Evolutionary conservation across 1,140 invertebrate genomes (phyloP), one percentile per base, ranked within the genome.

Genomic region (Pteromalus puparum): DNA sequence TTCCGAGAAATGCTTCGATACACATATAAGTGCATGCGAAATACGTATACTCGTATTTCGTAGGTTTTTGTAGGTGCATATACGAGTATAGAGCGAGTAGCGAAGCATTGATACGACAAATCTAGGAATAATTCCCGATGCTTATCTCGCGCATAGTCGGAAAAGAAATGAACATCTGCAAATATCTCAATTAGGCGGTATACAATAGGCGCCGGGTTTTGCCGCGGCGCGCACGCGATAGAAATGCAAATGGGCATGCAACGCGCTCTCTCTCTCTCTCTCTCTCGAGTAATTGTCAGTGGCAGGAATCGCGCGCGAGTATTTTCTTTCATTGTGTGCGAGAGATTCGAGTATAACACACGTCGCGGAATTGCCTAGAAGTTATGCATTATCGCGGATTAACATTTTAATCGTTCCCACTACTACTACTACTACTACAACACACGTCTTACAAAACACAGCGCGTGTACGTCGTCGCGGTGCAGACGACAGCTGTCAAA

Each of bases 401-500:
- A 82, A 28, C 81, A 75, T 75, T 82, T 82, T 82, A 65, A 74
- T 67, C 30, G 75, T 75, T 82, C 70, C 75, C 81, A 21, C 68
- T 12, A 61, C 70, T 7, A 34, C 13, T 74, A 5, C 68, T 12
- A 61, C 70, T 7, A 34, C 13, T 74, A 5, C n/a, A n/a, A n/a
- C n/a, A n/a, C 42, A 24, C 30, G 7, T 61, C 46, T 48, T 30
- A 4, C 7, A 61, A 61, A 7, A n/a, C 53, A 7, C 15, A 15
- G 21, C 28, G 9, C 26, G 1, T 26, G 68, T 24, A 34, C 24
- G 34, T 68, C 24, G 34, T 68, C 83, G 85, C 80, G 81, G 85
- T 92, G 92, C 89, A 91, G 89, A 88, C 92, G 92, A 93, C 92
- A 93, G 92, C 92, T 93, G 92, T 92, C 92, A 91, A 93, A 92